Evolutionary conservation across 1,140 invertebrate genomes (phyloP), one percentile per base, ranked within the genome.

Genomic region (Mesaphorura yosii): DNA sequence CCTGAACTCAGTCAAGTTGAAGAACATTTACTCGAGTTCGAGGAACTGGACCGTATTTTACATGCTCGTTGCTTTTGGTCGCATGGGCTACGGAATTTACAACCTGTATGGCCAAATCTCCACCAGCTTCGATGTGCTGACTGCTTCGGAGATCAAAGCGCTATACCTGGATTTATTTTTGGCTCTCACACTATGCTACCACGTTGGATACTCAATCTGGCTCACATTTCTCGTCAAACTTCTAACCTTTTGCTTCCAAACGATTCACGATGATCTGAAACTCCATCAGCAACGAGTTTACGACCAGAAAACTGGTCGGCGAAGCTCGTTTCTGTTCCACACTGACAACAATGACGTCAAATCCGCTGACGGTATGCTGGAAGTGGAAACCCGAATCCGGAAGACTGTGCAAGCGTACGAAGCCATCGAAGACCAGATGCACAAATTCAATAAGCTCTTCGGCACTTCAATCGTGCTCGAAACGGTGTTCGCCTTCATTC

Each of bases 391-490:
- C 5, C n/a, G 4, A 26, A 48, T 48, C 10, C 6, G 37, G 12
- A 5, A 22, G 15, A 48, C 46, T 6, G 5, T 48, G 4, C 14
- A 6, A 4, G 37, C 46, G 10, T 48, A 48, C 37, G 46, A 31
- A 20, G n/a, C 27, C 7, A 48, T 48, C 19, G 46, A 48, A 20
- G 46, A 29, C 5, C 46, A 34, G 19, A 48, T 48, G 46, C 26
- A 29, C 15, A 14, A 20, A 12, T 48, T 48, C 28, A 48, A 46
- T 34, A 17, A 4, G 6, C 28, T 26, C 7, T 31, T 48, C 23
- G 46, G 46, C 25, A 4, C 6, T 5, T 34, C 46, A 4, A n/a
- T 48, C 7, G 37, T 48, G 14, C 26, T 48, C 15, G 29, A 48
- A 48, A 31, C 46, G 10, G 31, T 20, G 10, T 48, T 48, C 19